phyloP scores from a whole-genome alignment of 2,113 vertebrate genomes.

The Xiphorhynchus elegans region DNA sequence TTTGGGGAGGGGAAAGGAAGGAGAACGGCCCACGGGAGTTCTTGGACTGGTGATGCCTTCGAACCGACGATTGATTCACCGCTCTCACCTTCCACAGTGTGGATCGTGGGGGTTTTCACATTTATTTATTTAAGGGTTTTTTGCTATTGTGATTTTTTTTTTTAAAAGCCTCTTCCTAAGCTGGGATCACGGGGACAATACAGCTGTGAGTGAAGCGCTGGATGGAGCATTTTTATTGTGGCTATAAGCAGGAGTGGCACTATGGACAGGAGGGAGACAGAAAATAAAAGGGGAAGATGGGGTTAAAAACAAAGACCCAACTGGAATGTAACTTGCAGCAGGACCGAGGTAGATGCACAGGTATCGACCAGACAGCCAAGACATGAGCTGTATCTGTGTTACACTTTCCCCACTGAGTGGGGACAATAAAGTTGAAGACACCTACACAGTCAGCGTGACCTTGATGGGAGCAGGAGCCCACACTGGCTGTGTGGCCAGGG shows the following conservation, averaged over 20 bases:
- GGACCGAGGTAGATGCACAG: not conserved
- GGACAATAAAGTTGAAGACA: slow-evolving; percentile 21
- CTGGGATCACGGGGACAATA: not conserved
- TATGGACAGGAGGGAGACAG: not conserved
- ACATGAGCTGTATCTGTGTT: slow-evolving; percentile 17
- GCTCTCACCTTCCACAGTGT: not conserved
- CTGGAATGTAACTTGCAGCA: not conserved
- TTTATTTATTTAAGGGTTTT: slow-evolving; percentile 30
- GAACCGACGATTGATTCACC: not conserved
- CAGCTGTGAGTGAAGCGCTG: not conserved
- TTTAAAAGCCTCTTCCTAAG: slow-evolving; percentile 13
- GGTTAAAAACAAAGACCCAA: not conserved
- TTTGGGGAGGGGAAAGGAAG: not conserved
- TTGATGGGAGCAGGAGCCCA: not conserved
- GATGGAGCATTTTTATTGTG: not conserved
- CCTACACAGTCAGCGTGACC: not conserved
- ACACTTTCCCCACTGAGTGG: slow-evolving; percentile 35
- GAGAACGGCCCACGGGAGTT: not conserved
- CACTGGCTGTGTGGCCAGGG: accelerated
- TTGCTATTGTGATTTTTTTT: slow-evolving; percentile 26
- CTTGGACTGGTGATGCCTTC: not conserved
- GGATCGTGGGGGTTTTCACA: slow-evolving; percentile 4
- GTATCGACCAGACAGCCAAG: not conserved
- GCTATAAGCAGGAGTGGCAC: not conserved
- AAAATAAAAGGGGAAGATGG: not conserved